Evolutionary conservation across 64 coral and sea anemone species (phyloP).

Genomic region (Montipora sp.): DNA sequence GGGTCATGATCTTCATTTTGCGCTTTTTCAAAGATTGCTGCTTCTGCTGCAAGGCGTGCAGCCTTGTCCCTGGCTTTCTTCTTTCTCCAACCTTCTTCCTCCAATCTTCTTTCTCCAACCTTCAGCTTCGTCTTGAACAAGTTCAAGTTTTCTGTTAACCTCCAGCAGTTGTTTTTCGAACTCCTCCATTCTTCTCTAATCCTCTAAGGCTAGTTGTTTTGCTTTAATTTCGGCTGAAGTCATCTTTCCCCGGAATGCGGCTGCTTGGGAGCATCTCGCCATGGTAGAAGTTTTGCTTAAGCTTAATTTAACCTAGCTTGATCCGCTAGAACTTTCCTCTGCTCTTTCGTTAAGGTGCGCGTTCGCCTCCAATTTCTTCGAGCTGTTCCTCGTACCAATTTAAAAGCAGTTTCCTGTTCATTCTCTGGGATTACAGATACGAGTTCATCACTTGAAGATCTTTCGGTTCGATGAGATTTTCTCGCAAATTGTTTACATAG

Average conservation of each 20-base stretch:
- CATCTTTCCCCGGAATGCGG: background rate
- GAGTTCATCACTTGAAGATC: background rate
- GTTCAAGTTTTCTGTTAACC: too few species aligned
- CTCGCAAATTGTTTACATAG: too few species aligned
- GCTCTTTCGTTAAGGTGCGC: too few species aligned
- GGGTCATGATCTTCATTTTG: background rate
- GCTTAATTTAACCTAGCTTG: background rate
- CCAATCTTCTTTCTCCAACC: too few species aligned
- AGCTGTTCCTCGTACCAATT: slow-evolving; percentile 6
- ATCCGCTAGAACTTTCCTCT: background rate
- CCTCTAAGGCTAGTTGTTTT: too few species aligned
- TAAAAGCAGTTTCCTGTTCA: background rate
- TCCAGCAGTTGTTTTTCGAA: too few species aligned
- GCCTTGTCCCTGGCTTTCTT: too few species aligned
- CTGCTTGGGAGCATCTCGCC: background rate
- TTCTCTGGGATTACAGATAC: background rate
- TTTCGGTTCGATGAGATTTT: background rate
- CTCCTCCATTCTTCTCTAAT: too few species aligned
- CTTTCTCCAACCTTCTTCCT: too few species aligned
- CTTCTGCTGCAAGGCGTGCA: too few species aligned
- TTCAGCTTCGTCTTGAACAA: too few species aligned
- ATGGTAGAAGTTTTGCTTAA: background rate
- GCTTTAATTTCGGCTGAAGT: too few species aligned
- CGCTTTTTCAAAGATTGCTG: background rate
- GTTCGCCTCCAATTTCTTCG: background rate